Base-by-base conservation (phyloP, 2,113 vertebrate species). In the Bubo blakistoni region DNA sequence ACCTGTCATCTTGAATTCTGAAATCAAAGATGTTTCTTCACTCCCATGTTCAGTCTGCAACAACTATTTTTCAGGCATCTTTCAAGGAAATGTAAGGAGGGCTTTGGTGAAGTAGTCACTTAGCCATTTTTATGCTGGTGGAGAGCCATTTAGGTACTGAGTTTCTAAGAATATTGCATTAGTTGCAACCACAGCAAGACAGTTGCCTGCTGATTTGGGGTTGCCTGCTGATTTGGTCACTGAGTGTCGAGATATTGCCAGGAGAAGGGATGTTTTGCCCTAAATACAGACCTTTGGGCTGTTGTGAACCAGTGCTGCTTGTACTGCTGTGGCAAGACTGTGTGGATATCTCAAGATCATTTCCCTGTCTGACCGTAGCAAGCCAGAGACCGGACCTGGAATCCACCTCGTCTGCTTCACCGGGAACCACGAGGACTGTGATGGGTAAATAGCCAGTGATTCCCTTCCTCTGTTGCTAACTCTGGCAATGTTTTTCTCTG, bases 361-460 rank as follows among this genome's bases (percentile, higher is more conserved):
- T 78, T 87, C 71, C 27, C 1, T 94, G 63, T 96, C 87, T 94
- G 88, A 93, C 24, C 0, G 0, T 4, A 95, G 96, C 87, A 14
- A 81, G 20, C 7, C 1, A n/a, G 84, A 81, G 69, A 66, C 25
- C 42, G 11, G 77, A 20, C 20, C 77, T 40, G 87, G 81, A 87
- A 44, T 7, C 7, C 8, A 66, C 59, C 30, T 66, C 32, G 0
- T 8, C 90, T 62, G 46, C 93, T 62, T 66, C 95, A 30, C 14
- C 1, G 36, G 54, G 63, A 76, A 51, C 79, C 66, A 90, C 71
- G 6, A 85, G 66, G 83, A 81, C 40, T 38, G 24, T 26, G 69
- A 94, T 3, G 82, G 96, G 93, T 96, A 96, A 95, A 90, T 92
- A 96, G 79, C 52, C 70, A 34, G 47, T 1, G 0, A 38, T 46